Evolutionary conservation across 2,888 invertebrate species (phyloP), one percentile per base, ranked within the genome.

Genomic region (Synergus japonicus): DNA sequence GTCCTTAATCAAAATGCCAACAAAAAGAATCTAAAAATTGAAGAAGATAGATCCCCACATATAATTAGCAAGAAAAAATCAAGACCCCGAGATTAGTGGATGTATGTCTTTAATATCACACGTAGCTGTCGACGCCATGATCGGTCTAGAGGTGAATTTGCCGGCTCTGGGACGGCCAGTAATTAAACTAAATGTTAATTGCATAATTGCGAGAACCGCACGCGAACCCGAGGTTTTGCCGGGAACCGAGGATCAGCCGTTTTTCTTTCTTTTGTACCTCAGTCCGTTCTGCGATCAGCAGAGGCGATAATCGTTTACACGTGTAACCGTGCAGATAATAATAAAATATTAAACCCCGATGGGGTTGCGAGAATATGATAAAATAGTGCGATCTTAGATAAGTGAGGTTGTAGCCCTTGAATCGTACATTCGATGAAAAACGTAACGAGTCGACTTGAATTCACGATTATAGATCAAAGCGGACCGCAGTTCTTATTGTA

Each of bases 121-220:
- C 22, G 49, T 49, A 73, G 49, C 54, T 73, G 73, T 73, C 73
- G 73, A 73, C 73, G 54, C 37, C 73, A 37, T 41, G 49, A 73
- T 54, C n/a, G 73, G 73, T 54, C 46, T 69, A 9, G 29, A 49
- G 49, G 69, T 41, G 43, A 43, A 41, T 66, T 66, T 29, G 65
- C 65, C 65, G n/a, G n/a, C 49, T 73, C 10, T 46, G n/a, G 37
- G 37, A 29, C 54, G 49, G n/a, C 54, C 12, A 37, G 79, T 80
- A 85, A 85, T 85, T 85, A 86, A 86, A 86, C 81, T 83, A 82
- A 84, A 83, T 85, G 85, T 83, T 86, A 86, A 86, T 86, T 86
- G 83, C 84, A 82, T 86, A 86, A 86, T 86, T 81, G 84, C 79
- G n/a, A 67, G 76, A 81, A 73, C 73, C n/a, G 73, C 73, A 78